Evolutionary conservation across 2,888 invertebrate species (phyloP).

Genomic region (Drosophila testacea): DNA sequence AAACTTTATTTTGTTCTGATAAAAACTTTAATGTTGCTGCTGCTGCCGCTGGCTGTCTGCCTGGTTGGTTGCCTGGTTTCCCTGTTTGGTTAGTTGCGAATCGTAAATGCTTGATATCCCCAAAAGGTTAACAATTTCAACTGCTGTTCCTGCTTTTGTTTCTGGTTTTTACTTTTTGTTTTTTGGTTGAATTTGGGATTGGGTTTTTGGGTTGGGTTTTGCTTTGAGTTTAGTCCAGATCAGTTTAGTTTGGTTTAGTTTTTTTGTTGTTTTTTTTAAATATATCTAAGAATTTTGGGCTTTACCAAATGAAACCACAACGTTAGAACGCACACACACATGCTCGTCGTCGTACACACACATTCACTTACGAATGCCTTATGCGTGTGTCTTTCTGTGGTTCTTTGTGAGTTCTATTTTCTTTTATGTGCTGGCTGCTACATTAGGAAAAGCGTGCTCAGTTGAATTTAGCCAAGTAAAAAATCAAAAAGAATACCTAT

Average conservation of each 20-base stretch:
- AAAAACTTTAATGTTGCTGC: slow-evolving; percentile 74
- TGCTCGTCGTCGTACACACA: not conserved
- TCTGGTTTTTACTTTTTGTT: not conserved
- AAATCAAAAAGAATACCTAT: slow-evolving; percentile 24
- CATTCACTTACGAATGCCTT: not conserved
- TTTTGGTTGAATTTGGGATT: slow-evolving; percentile 2
- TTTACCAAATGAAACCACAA: slow-evolving; percentile 61
- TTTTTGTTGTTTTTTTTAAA: slow-evolving; percentile 31
- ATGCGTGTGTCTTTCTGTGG: slow-evolving; percentile 23
- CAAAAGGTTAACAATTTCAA: slow-evolving; percentile 75
- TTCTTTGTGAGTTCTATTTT: slow-evolving; percentile 13
- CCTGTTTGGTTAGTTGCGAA: slow-evolving; percentile 42
- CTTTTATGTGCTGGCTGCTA: slow-evolving; percentile 28
- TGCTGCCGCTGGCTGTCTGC: slow-evolving; percentile 36
- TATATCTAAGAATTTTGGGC: slow-evolving; percentile 53
- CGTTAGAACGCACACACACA: slow-evolving; percentile 22
- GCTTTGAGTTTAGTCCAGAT: slow-evolving; percentile 44
- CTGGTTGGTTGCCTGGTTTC: slow-evolving; percentile 10
- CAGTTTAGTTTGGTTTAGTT: slow-evolving; percentile 14
- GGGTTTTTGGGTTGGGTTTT: slow-evolving; percentile 11
- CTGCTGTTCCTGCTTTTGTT: slow-evolving; percentile 33
- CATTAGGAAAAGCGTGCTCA: slow-evolving; percentile 46
- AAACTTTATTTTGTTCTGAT: slow-evolving; percentile 73
- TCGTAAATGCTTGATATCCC: slow-evolving; percentile 77
- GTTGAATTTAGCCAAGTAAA: slow-evolving; percentile 53